Evolutionary conservation across 1,140 invertebrate species (phyloP), one percentile per base, ranked within the genome.

Genomic region (Chironomus striatipennis): DNA sequence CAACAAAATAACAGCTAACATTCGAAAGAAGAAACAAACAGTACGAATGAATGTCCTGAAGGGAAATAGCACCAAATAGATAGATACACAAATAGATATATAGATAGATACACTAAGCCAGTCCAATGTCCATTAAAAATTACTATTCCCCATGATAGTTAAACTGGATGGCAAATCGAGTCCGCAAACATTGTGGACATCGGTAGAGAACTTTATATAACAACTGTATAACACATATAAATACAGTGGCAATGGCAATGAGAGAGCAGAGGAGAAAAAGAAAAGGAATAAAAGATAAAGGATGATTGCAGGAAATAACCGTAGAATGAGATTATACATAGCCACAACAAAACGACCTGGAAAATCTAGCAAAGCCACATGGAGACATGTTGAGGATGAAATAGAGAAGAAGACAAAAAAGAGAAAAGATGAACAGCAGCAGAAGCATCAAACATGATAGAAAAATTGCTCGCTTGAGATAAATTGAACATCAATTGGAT

Each of bases 401-500:
- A 5, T 2, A 34, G 24, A 34, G 24, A 34, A 34, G 24, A 5
- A 34, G 24, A 34, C 24, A 34, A 34, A 34, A 34, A 5, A n/a
- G 47, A n/a, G 47, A 57, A 57, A 47, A 12, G 15, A 47, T 47
- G 15, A 8, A 47, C 43, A 47, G 43, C n/a, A n/a, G n/a, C n/a
- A n/a, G 24, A 1, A 57, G 47, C 47, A 57, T 12, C n/a, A 12
- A 57, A 57, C 47, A 15, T 10, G 47, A 57, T 12, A 57, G 47
- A 57, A 57, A 57, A 57, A 57, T 57, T 57, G 47, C 47, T 12
- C 47, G n/a, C 47, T 57, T n/a, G 47, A 57, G 47, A 57, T 57
- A 57, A 57, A 57, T 57, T 57, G 47, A 57, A 57, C 47, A 57
- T 57, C 47, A 57, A 57, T 57, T 57, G 47, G 47, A 15, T 57